Evolutionary conservation across 1,140 invertebrate species (phyloP).

Genomic region (Drosophila ohnishii): DNA sequence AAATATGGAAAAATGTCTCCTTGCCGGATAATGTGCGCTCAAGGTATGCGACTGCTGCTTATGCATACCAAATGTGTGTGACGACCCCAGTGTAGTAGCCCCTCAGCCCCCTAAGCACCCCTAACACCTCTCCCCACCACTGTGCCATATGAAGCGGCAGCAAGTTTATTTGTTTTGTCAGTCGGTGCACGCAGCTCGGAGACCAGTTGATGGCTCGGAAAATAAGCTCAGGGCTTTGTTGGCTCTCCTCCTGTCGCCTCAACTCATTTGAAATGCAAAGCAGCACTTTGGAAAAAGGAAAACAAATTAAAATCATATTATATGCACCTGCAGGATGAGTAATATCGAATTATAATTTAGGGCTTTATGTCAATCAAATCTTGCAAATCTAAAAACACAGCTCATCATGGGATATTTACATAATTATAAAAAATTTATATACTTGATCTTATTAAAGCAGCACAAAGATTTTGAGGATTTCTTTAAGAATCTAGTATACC

Average conservation of each 20-base stretch:
- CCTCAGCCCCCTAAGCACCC: neutral
- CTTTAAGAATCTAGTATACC: neutral
- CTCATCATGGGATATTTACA: neutral
- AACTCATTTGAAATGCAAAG: conserved; percentile 64
- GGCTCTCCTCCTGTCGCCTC: neutral
- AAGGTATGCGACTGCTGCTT: conserved; percentile 69
- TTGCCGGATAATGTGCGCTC: conserved; percentile 51
- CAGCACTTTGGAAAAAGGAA: conserved; percentile 38
- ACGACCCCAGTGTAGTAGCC: conserved; percentile 1
- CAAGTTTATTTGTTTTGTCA: conserved; percentile 74
- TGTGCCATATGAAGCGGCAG: conserved; percentile 36
- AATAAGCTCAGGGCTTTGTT: conserved; percentile 40
- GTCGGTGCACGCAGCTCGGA: conserved; percentile 41
- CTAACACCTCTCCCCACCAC: neutral
- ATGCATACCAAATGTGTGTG: conserved; percentile 77
- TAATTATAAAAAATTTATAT: neutral
- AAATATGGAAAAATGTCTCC: conserved; percentile 78
- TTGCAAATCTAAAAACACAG: neutral
- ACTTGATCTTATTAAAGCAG: neutral
- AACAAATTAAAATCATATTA: conserved; percentile 28
- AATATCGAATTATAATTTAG: conserved; percentile 1
- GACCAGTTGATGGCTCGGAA: conserved; percentile 49
- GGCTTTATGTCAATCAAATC: neutral
- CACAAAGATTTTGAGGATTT: neutral
- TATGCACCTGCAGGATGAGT: neutral